A percentile compares a stretch with the other conserved stretches of the same genome.
Conservation (phyloP, 2,113 vertebrate genomes). For the Miniopterus natalensis region DNA sequence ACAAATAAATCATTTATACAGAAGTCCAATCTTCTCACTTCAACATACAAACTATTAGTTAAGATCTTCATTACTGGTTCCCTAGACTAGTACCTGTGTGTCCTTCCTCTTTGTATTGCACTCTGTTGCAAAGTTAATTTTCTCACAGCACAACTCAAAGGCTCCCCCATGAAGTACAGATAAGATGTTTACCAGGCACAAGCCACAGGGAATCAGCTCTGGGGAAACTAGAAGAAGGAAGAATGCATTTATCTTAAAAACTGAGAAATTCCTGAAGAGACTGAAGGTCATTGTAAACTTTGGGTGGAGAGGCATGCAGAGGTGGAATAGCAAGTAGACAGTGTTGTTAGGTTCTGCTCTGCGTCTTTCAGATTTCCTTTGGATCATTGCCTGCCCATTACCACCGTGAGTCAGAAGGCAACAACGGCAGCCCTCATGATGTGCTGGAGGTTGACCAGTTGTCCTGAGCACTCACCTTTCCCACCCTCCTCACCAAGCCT, state of each 20-base stretch:
- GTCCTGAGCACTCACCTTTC: neutral
- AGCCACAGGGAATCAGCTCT: neutral
- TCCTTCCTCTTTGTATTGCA: neutral
- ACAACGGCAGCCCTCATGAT: neutral
- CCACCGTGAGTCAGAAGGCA: neutral
- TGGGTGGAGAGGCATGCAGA: neutral
- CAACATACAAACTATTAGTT: neutral
- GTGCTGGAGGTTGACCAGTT: neutral
- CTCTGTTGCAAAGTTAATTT: neutral
- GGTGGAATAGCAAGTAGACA: neutral
- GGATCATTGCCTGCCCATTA: neutral
- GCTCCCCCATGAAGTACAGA: neutral
- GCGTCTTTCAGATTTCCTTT: neutral
- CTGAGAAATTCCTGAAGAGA: neutral
- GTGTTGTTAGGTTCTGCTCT: neutral
- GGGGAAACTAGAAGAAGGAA: neutral
- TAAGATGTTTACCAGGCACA: neutral
- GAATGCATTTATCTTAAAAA: neutral
- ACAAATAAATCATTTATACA: neutral
- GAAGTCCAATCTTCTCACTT: neutral
- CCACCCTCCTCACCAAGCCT: neutral
- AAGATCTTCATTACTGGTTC: neutral
- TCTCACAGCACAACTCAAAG: constrained; percentile 1
- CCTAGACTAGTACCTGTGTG: neutral
- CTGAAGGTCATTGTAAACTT: neutral